Evolutionary conservation across 2,888 invertebrate genomes (phyloP).

Genomic region (Willowsia nigromaculata): DNA sequence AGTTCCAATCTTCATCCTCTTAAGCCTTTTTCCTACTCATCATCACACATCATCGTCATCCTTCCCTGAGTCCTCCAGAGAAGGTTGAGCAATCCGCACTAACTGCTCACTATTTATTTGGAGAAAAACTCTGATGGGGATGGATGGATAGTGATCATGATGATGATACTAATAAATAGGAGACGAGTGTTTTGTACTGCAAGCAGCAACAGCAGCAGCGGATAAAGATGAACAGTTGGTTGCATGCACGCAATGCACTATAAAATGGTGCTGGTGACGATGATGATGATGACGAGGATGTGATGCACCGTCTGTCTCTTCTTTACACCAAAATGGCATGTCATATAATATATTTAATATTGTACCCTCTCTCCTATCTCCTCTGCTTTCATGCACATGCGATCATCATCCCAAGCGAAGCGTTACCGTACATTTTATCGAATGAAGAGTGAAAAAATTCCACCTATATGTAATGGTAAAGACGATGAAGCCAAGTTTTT

Average conservation of each 20-base stretch:
- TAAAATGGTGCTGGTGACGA: not conserved
- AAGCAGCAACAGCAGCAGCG: constrained; percentile 10
- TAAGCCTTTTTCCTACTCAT: constrained; percentile 16
- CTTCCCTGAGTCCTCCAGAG: constrained; percentile 27
- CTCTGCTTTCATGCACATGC: constrained; percentile 37
- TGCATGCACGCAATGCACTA: constrained; percentile 32
- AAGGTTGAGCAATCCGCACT: constrained; percentile 29
- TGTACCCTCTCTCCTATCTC: constrained; percentile 28
- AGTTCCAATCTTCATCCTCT: not conserved
- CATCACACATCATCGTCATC: not conserved
- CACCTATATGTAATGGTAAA: not conserved
- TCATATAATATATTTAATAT: constrained; percentile 51
- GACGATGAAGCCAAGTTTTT: constrained; percentile 19
- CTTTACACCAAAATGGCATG: constrained; percentile 47
- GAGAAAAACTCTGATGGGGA: constrained; percentile 1
- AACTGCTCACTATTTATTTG: not conserved
- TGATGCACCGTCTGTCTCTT: constrained; percentile 46
- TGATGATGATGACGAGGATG: not conserved
- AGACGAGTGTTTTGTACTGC: constrained; percentile 21
- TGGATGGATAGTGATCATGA: constrained; percentile 27
- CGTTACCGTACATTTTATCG: constrained; percentile 6
- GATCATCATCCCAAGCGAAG: constrained; percentile 30
- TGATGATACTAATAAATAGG: constrained; percentile 34
- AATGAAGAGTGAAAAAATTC: constrained; percentile 38
- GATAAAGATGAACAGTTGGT: constrained; percentile 66